Percentiles rank a stretch among this genome's conserved stretches.
Conservation (phyloP, 2,113 vertebrate genomes). For the Oxygymnocypris stewartii region DNA sequence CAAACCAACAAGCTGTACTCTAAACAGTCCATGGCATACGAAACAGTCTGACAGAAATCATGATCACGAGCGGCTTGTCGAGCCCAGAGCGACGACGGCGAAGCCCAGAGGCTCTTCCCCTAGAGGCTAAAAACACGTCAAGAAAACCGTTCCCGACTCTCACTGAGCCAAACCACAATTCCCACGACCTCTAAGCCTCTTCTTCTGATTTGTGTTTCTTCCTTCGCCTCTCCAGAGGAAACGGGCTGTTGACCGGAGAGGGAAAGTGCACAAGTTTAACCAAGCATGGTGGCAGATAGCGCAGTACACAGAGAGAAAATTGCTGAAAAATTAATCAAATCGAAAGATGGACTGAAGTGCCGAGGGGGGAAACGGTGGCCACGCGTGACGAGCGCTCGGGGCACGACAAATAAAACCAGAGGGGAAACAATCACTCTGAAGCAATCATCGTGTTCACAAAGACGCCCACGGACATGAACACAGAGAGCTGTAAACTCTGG, state of each 20-base stretch:
- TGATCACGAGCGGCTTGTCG: neutral
- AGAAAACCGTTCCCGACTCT: constrained; percentile 17
- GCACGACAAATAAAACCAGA: neutral
- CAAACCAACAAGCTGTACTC: neutral
- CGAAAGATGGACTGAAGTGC: constrained; percentile 49
- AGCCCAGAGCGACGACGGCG: neutral
- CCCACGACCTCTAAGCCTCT: constrained; percentile 77
- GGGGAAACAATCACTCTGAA: constrained; percentile 34
- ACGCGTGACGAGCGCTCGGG: neutral
- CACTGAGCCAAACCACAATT: constrained; percentile 66
- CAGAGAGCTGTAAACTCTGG: constrained; percentile 43
- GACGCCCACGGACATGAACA: neutral
- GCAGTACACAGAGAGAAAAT: constrained; percentile 55
- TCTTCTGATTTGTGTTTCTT: constrained; percentile 64
- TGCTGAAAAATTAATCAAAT: constrained; percentile 64
- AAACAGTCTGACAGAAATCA: neutral
- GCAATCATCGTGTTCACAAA: neutral
- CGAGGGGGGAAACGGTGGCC: neutral
- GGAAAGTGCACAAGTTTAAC: constrained; percentile 55
- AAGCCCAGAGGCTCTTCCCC: constrained; percentile 19
- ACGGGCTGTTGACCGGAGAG: constrained; percentile 52
- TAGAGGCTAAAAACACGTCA: constrained; percentile 32
- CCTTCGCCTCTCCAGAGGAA: constrained; percentile 52
- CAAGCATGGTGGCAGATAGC: constrained; percentile 64
- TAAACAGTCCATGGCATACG: neutral